Evolutionary conservation across 2,888 invertebrate species (phyloP).

Genomic region (Erpobdella octoculata): DNA sequence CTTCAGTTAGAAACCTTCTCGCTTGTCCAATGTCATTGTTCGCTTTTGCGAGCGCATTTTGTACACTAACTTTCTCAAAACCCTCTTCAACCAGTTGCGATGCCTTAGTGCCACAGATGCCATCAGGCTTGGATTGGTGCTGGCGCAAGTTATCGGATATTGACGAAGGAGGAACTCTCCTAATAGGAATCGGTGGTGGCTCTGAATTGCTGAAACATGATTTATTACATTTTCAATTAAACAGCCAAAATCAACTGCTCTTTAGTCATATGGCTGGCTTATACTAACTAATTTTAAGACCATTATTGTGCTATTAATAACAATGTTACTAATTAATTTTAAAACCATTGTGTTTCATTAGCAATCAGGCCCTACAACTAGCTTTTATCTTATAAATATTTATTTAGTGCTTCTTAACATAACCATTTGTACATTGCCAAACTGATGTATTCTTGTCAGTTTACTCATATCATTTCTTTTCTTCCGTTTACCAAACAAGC

Average conservation of each 20-base stretch:
- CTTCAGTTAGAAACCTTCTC: constrained; percentile 83
- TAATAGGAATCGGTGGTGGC: background rate
- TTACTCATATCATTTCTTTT: no score
- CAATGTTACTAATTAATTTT: no score
- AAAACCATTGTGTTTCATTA: no score
- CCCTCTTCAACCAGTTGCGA: constrained; percentile 79
- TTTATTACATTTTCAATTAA: background rate
- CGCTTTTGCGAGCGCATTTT: constrained; percentile 81
- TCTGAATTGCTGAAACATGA: background rate
- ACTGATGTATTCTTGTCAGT: no score
- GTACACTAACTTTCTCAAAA: constrained; percentile 80
- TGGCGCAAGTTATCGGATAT: background rate
- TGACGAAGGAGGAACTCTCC: constrained; percentile 1
- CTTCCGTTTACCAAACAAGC: no score
- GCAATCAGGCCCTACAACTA: no score
- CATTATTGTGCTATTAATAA: no score
- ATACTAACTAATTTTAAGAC: no score
- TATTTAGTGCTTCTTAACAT: no score
- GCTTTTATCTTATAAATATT: no score
- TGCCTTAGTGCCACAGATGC: constrained; percentile 58
- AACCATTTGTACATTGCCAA: no score
- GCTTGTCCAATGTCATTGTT: constrained; percentile 90
- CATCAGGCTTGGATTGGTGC: constrained; percentile 31
- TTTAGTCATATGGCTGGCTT: no score
- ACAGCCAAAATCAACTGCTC: background rate